A percentile compares a stretch with the other conserved stretches of the same genome.
Evolutionary conservation across 2,888 invertebrate genomes (phyloP).

Genomic region (Caenorhabditis macrosperma): DNA sequence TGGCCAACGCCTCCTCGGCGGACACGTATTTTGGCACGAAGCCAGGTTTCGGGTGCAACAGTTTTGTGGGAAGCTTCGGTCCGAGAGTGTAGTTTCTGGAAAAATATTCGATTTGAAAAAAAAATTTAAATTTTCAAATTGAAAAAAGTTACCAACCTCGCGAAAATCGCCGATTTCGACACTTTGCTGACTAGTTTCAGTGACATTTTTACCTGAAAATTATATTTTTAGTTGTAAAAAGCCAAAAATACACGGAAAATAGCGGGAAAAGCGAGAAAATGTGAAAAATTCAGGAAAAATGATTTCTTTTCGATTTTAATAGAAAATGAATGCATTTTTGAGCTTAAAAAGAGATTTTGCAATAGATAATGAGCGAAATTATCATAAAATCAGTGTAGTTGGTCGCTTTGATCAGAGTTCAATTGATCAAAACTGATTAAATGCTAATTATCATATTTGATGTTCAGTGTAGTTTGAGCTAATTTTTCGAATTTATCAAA

Average conservation of each 20-base stretch:
- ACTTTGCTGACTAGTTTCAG: conserved; percentile 30
- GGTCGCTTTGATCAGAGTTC: no score
- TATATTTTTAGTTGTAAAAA: not conserved
- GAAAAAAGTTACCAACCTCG: conserved; percentile 22
- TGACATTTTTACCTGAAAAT: conserved; percentile 30
- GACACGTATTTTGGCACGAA: conserved; percentile 81
- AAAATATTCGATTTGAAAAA: not conserved
- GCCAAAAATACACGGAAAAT: not conserved
- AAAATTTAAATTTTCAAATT: not conserved
- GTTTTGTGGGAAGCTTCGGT: conserved; percentile 46
- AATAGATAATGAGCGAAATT: no score
- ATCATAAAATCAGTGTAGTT: no score
- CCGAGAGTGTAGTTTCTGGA: conserved; percentile 51
- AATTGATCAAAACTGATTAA: no score
- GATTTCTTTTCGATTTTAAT: no score
- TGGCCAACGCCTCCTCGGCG: conserved; percentile 70
- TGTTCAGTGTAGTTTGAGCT: no score
- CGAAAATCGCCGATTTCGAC: conserved; percentile 13
- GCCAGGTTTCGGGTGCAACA: conserved; percentile 48
- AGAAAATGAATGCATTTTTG: no score
- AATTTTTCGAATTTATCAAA: no score
- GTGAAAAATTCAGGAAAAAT: no score
- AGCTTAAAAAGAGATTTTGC: no score
- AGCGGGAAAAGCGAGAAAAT: not conserved
- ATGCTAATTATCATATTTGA: no score